phyloP scores from a whole-genome alignment of 2,888 invertebrate genomes.

The Tinea trinotella region DNA sequence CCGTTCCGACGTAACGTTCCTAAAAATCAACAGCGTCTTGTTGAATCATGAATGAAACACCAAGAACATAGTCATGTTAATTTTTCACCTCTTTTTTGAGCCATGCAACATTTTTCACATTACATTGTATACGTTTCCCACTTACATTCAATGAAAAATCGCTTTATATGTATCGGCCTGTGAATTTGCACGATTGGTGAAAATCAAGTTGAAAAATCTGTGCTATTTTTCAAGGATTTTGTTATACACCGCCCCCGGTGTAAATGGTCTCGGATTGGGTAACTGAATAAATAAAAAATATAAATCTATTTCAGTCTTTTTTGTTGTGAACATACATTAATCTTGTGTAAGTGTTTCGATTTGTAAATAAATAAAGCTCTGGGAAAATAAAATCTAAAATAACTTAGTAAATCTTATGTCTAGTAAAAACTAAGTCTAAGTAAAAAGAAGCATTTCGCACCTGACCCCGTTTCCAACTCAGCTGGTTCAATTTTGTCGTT shows the following conservation, averaged over 20 bases:
- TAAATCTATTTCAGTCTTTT: neutral
- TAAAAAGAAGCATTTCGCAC: constrained; percentile 18
- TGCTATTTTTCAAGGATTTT: neutral
- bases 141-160: neutral
- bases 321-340: neutral
- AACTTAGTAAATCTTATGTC: neutral
- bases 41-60: constrained; percentile 40
- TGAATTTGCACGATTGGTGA: neutral
- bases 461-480: constrained; percentile 25
- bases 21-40: constrained; percentile 36
- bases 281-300: neutral
- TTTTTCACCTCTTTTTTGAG: constrained; percentile 29
- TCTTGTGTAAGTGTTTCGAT: too few relatives aligned
- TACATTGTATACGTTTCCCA: neutral
- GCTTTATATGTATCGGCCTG: neutral
- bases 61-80: constrained; percentile 25
- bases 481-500: constrained; percentile 24
- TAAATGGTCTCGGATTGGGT: neutral
- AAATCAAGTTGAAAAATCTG: neutral
- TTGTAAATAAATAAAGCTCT: too few relatives aligned
- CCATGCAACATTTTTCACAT: constrained; percentile 5
- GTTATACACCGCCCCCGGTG: neutral
- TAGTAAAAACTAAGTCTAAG: constrained; percentile 7
- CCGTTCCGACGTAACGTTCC: constrained; percentile 18
- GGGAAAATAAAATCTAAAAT: neutral